Evolutionary conservation across 1,140 invertebrate genomes (phyloP).

Genomic region (Bombus superbus): DNA sequence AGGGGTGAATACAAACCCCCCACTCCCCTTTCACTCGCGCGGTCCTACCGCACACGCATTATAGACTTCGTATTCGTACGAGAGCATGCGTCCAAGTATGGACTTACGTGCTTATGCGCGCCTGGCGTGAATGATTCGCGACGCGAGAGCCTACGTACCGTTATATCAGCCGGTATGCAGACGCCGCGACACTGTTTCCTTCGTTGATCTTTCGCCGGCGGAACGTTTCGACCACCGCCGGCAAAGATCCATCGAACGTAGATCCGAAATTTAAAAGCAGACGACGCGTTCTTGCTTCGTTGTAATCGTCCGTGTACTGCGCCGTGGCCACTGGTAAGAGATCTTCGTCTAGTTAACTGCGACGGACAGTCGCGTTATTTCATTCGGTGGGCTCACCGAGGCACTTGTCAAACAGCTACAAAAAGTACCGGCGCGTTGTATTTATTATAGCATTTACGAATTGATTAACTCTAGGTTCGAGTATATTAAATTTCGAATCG

Average conservation of each 20-base stretch:
- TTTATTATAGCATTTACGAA: too few relatives aligned
- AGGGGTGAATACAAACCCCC: conserved; percentile 76
- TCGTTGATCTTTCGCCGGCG: conserved; percentile 26
- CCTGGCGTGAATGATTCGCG: conserved; percentile 75
- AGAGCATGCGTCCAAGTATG: conserved; percentile 75
- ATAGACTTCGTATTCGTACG: conserved; percentile 72
- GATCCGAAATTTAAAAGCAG: too few relatives aligned
- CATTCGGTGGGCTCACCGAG: too few relatives aligned
- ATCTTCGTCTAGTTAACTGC: too few relatives aligned
- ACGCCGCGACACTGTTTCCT: conserved; percentile 52
- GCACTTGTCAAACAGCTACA: too few relatives aligned
- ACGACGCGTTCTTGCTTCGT: too few relatives aligned
- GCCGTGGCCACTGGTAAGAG: too few relatives aligned
- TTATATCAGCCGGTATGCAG: conserved; percentile 70
- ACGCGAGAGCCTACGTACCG: conserved; percentile 37
- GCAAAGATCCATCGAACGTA: conserved; percentile 1
- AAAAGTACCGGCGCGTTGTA: too few relatives aligned
- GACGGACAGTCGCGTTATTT: too few relatives aligned
- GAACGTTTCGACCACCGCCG: neutral
- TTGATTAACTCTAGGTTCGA: too few relatives aligned
- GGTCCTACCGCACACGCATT: conserved; percentile 67
- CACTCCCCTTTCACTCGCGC: conserved; percentile 49
- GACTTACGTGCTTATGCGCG: conserved; percentile 75
- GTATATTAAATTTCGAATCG: too few relatives aligned
- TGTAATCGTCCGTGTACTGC: too few relatives aligned